Percentiles rank a stretch among this genome's conserved stretches.
These are phyloP conservation scores for Xanthorhoe designata DNA, from an alignment of 2,888 invertebrate species.

Conservation along the genomic window DNA sequence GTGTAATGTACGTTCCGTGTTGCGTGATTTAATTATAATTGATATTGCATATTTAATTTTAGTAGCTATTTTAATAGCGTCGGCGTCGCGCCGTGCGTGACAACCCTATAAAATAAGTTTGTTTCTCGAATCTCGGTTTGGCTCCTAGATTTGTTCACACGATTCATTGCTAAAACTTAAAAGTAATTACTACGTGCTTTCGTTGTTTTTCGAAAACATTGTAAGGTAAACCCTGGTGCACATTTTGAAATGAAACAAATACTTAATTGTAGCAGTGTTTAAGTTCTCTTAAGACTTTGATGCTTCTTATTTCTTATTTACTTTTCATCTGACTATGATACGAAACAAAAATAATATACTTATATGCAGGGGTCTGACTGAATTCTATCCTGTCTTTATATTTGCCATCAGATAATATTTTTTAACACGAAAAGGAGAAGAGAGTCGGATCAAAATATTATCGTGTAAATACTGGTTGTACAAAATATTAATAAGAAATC, in stretches of 20 bases:
- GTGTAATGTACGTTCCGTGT: constrained; percentile 37
- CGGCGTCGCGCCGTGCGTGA: not conserved
- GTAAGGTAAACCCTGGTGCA: not conserved
- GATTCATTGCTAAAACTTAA: not conserved
- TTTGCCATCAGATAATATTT: too few species aligned
- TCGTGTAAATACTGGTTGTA: too few species aligned
- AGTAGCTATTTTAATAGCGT: constrained; percentile 12
- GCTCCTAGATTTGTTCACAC: not conserved
- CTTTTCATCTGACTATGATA: not conserved
- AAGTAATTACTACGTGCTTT: not conserved
- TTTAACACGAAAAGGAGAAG: too few species aligned
- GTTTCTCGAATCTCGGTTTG: not conserved
- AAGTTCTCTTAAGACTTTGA: constrained; percentile 4
- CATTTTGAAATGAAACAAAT: not conserved
- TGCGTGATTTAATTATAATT: constrained; percentile 51
- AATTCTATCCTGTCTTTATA: too few species aligned
- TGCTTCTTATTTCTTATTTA: not conserved
- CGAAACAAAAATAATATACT: too few species aligned
- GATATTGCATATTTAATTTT: constrained; percentile 45
- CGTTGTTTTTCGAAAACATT: not conserved
- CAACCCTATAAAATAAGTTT: not conserved
- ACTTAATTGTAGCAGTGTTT: not conserved
- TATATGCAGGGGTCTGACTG: too few species aligned
- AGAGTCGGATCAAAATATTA: too few species aligned
- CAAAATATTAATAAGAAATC: too few species aligned